Evolutionary conservation across 1,140 invertebrate genomes (phyloP), one percentile per base, ranked within the genome.

Genomic region (Leptestheria dahalacensis): DNA sequence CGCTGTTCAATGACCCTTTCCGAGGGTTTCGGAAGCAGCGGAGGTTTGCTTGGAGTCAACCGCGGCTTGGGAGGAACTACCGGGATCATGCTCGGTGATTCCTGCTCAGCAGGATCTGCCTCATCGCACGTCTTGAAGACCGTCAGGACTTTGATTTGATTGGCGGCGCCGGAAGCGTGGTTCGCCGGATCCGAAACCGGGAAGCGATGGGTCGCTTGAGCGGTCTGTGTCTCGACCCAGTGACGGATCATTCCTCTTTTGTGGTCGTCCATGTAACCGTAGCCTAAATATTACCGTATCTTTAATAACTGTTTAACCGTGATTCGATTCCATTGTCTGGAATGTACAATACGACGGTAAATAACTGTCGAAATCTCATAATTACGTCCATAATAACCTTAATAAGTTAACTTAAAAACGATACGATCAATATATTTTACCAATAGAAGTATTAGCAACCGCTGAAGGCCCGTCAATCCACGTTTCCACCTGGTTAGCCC

Each of bases 161-260:
- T 60, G 41, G 18, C 18, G 6, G 33, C 6, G 6, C 15, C 33
- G 6, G 33, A 15, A 20, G 20, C 15, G 20, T 63, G 49, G 49
- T 23, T 60, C 25, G 18, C 18, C 33, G 33, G 33, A 9, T 41
- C 33, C 33, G 33, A 15, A 20, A 21, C 15, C 24, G 23, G 24
- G 15, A 15, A 10, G 26, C 20, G 26, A 26, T 25, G 54, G 15
- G 6, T 59, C n/a, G 66, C 58, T 51, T 65, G 62, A 54, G 66
- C 46, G 48, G 66, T 74, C 63, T 92, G 89, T 68, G 90, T 90
- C 73, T 91, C 89, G 0, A 93, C 88, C 90, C 90, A 94, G 70
- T 89, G 85, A 48, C 87, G 78, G 29, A 94, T 92, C 89, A 94
- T 93, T 61, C 81, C 85, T 67, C 89, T 89, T 67, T 92, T 92